Percentiles rank a stretch among this genome's conserved stretches.
phyloP scores from a whole-genome alignment of 2,888 invertebrate genomes.

The Spodoptera picta region DNA sequence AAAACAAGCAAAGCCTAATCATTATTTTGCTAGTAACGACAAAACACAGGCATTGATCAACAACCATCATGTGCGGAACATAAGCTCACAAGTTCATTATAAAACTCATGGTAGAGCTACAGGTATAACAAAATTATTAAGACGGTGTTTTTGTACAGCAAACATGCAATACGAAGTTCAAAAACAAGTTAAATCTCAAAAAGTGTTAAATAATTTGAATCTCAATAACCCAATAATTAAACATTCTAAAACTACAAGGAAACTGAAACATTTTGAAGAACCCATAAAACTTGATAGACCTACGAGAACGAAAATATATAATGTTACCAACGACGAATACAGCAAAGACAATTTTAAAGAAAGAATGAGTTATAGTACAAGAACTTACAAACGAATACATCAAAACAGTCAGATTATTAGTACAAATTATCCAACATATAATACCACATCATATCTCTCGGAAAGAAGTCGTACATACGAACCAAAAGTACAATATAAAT shows the following conservation, averaged over 20 bases:
- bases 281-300: background rate
- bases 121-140: background rate
- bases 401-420: background rate
- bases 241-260: background rate
- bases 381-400: background rate
- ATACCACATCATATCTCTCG: conserved; percentile 15
- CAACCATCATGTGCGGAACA: background rate
- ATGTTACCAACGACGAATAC: background rate
- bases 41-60: background rate
- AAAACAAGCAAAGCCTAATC: background rate
- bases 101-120: background rate
- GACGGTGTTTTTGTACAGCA: conserved; percentile 8
- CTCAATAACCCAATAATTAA: background rate
- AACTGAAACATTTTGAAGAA: background rate
- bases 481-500: conserved; percentile 20
- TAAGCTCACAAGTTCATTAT: conserved; percentile 4
- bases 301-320: background rate
- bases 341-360: conserved; percentile 1
- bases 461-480: background rate
- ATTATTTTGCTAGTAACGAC: background rate
- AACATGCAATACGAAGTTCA: conserved; percentile 4
- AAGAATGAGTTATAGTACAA: background rate
- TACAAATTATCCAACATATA: conserved; percentile 3
- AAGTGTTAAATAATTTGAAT: background rate
- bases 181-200: background rate